Conservation (phyloP, 2,113 vertebrate species). For the Otocyon megalotis region DNA sequence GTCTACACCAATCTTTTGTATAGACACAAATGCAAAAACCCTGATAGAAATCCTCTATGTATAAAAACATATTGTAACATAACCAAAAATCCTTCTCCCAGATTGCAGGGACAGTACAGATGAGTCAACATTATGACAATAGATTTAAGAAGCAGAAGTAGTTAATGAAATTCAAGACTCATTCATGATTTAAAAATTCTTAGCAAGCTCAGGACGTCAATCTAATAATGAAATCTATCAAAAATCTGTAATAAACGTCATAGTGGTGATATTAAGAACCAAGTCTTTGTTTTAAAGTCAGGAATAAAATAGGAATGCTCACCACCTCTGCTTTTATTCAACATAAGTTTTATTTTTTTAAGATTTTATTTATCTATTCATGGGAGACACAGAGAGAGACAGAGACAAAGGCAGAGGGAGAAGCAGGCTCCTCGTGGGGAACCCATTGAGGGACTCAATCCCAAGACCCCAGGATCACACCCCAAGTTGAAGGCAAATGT, state of each 20-base stretch:
- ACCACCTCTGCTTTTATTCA: not conserved
- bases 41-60: not conserved
- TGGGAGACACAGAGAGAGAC: too few relatives aligned
- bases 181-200: constrained; percentile 13
- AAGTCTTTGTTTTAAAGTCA: not conserved
- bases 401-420: too few relatives aligned
- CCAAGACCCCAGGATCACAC: too few relatives aligned
- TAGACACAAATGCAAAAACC: constrained; percentile 20
- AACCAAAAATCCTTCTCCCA: not conserved
- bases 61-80: not conserved
- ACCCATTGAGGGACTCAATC: too few relatives aligned
- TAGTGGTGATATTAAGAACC: not conserved
- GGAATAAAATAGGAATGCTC: not conserved
- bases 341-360: not conserved
- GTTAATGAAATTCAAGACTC: not conserved
- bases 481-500: too few relatives aligned
- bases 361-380: too few relatives aligned
- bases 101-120: not conserved
- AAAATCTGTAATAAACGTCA: not conserved
- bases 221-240: not conserved
- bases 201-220: not conserved
- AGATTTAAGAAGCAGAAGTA: not conserved
- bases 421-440: too few relatives aligned
- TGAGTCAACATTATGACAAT: not conserved
- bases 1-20: not conserved